Evolutionary conservation across 2,113 vertebrate genomes (phyloP), one percentile per base, ranked within the genome.

Genomic region (Dolichotis patagonum): DNA sequence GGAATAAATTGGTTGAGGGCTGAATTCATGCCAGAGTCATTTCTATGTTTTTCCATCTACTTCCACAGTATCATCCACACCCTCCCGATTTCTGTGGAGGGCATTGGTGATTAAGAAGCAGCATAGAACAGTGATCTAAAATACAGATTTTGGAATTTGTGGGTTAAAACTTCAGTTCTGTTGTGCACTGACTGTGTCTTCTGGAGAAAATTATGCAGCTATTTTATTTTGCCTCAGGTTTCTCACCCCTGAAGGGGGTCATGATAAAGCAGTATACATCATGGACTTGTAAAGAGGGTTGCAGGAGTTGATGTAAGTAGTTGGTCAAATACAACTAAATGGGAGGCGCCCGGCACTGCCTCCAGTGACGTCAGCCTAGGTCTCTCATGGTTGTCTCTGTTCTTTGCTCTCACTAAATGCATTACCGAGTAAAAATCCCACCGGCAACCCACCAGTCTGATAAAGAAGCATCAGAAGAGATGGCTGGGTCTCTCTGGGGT

Each of bases 201-300:
- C 62, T 35, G 54, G 56, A 43, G 35, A 12, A 73, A 85, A 52
- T 73, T 38, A 80, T 58, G 46, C 49, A 85, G 3, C 8, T 17
- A 67, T 89, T 85, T 89, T 19, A 54, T 69, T 85, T 80, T 14
- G 35, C 77, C 43, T 56, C 30, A 22, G 87, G 62, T 97, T 94
- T 14, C 24, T 75, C n/a, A 38, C 75, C 49, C 75, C 54, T 67
- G 38, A 62, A 52, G 52, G 88, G 14, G 14, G 7, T 58, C 26
- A 3, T 75, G 52, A 56, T 54, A 56, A 22, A 41, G 28, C 41
- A 63, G 32, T 49, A 24, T 43, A 17, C 4, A 24, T 41, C 2
- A 1, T 14, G 58, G 67, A 83, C 16, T 77, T 93, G 19, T 13
- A 71, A 20, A 5, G 35, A 71, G n/a, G 38, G 77, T 49, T 30